Conservation (phyloP, 2,888 invertebrate genomes). For the Prosapia bicincta region DNA sequence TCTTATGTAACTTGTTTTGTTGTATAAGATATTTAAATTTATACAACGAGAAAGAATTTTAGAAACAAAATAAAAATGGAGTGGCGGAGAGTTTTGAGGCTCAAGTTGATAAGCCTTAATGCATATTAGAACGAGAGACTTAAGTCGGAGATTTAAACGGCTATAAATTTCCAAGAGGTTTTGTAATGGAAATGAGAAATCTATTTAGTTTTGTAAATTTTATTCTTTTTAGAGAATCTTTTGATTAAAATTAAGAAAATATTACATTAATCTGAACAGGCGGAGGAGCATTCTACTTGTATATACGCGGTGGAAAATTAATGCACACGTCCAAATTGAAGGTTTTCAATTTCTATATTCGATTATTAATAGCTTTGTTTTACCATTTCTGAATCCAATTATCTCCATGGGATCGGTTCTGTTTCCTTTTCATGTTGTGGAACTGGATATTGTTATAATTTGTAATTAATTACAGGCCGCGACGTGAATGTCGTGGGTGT, state of each 20-base stretch:
- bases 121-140: too few relatives aligned
- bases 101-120: too few relatives aligned
- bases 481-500: not conserved
- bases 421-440: not conserved
- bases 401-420: not conserved
- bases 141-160: too few relatives aligned
- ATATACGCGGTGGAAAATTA: not conserved
- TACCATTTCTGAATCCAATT: constrained; percentile 2
- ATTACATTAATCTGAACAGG: not conserved
- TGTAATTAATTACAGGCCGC: not conserved
- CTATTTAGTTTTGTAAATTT: not conserved
- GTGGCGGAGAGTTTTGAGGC: too few relatives aligned
- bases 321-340: not conserved
- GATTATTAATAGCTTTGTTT: not conserved
- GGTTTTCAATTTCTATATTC: not conserved
- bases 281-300: not conserved
- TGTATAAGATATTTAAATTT: too few relatives aligned
- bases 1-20: too few relatives aligned
- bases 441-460: constrained; percentile 2
- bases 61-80: too few relatives aligned
- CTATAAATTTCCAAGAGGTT: too few relatives aligned
- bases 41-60: too few relatives aligned
- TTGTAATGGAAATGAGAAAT: not conserved
- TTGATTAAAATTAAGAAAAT: not conserved
- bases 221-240: not conserved